Evolutionary conservation across 2,797 vertebrate genomes (phyloP), one percentile per base, ranked within the genome.

Genomic region (Parauchenoglanis ngamensis): DNA sequence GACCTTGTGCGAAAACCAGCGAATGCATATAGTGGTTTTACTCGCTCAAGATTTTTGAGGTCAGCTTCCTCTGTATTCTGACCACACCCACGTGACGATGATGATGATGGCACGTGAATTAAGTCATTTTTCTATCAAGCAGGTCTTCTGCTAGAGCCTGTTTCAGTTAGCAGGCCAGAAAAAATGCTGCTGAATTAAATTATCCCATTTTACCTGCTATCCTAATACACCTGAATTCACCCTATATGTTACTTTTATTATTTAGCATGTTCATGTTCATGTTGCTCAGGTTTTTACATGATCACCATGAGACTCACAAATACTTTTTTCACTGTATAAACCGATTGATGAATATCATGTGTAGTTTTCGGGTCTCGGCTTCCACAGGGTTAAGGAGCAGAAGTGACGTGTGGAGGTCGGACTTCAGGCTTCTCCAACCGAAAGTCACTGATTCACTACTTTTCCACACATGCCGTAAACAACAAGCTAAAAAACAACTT

Each of bases 331-430:
- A 40, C 35, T 40, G 35, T 40, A 40, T 40, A 40, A 40, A 40
- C 35, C 35, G 35, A 40, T 40, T 40, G 35, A 40, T 40, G 35
- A 40, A 40, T 40, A 40, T 40, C 35, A 40, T 40, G 35, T 40
- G 35, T 40, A 40, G 35, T 40, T 40, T 40, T 40, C 35, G 35
- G 35, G 35, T 40, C 1, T 40, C 35, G 35, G 35, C 35, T 40
- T 40, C 35, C 35, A 40, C 35, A 40, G 35, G 35, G 35, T 40
- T 40, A 40, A 40, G 35, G 35, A 40, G 35, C 35, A 40, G 35
- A 40, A 77, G 56, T 85, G 84, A 85, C 72, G 72, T 63, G 1
- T 65, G 84, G 44, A 75, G 84, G 84, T 77, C 59, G 59, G 84
- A 77, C 56, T 65, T 77, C 11, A 52, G 6, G n/a, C 59, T 65